Percentiles rank a stretch among this genome's conserved stretches.
These are phyloP conservation scores for Phrynocephalus guinanensis DNA, from an alignment of 2,797 vertebrate genomes.

Conservation along the genomic window DNA sequence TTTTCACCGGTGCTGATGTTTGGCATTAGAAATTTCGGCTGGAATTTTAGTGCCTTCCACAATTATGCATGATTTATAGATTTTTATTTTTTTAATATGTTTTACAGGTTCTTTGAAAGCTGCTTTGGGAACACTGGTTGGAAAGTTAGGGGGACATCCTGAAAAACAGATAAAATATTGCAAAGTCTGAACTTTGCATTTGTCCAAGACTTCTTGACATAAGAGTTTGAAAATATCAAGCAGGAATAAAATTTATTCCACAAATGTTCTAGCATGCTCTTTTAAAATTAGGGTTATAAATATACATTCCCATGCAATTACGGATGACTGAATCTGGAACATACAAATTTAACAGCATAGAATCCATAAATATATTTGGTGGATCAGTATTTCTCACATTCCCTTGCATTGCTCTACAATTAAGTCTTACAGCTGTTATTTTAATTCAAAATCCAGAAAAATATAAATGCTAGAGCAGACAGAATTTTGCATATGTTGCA, in stretches of 20 bases:
- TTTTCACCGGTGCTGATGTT: neutral
- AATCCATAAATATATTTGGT: slow-evolving; percentile 16
- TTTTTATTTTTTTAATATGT: neutral
- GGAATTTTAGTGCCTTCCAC: neutral
- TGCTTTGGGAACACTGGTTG: neutral
- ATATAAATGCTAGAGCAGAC: slow-evolving; percentile 32
- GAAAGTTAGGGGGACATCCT: neutral
- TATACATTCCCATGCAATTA: slow-evolving; percentile 58
- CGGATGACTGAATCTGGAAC: slow-evolving; percentile 34
- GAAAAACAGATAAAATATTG: neutral
- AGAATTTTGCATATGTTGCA: slow-evolving; percentile 23
- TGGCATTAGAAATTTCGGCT: neutral
- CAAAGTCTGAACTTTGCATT: neutral
- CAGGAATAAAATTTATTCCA: slow-evolving; percentile 48
- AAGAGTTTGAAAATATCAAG: slow-evolving; percentile 12
- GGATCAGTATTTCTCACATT: slow-evolving; percentile 32
- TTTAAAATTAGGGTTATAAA: slow-evolving; percentile 56
- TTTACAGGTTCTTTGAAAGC: neutral
- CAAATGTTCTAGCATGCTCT: slow-evolving; percentile 36
- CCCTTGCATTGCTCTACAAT: slow-evolving; percentile 21
- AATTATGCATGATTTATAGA: neutral
- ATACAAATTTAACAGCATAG: slow-evolving; percentile 8
- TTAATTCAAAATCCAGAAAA: slow-evolving; percentile 24
- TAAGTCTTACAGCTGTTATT: slow-evolving; percentile 30
- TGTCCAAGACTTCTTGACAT: neutral